Evolutionary conservation across 2,888 invertebrate genomes (phyloP), one percentile per base, ranked within the genome.

Genomic region (Bellardia bayeri): DNA sequence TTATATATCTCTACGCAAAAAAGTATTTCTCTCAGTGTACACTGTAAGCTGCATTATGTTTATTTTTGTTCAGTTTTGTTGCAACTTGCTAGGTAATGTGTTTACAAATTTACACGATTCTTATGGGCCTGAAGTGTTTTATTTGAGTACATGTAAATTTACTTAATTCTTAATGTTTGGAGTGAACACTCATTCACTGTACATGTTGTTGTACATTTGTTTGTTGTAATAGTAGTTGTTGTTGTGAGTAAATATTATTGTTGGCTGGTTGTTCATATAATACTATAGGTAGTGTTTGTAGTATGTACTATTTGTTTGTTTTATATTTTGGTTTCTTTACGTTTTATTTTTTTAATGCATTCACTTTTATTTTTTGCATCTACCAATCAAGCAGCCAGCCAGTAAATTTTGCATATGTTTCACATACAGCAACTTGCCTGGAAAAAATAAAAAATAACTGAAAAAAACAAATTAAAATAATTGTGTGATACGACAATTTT

Each of bases 71-170:
- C 37, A 64, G 51, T 75, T 82, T 61, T 58, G 68, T 75, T 75
- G 76, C 76, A 75, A 76, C 61, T 82, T 69, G 54, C 58, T 63
- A 71, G 58, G 61, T 68, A 63, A 75, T 74, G 72, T 75, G 78
- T 86, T 75, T 82, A 74, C 74, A 75, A 85, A 76, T 82, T 58
- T 78, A 66, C 71, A 86, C 81, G 63, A 71, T 61, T 82, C 85
- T 82, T 86, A 51, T 81, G 85, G 85, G 69, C 51, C 64, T 71
- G 68, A 72, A 68, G 79, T 74, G 69, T 71, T 75, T 72, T 74
- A 69, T 85, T 80, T 82, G 78, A 81, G 81, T 83, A 66, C 76
- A 83, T 81, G 85, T 79, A 82, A 85, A 86, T 88, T 83, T 88
- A 80, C 83, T 88, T 80, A 86, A 85, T 80, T 88, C 85, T 85